Evolutionary conservation across 2,113 vertebrate species (phyloP), one percentile per base, ranked within the genome.

Genomic region (Rissa tridactyla): DNA sequence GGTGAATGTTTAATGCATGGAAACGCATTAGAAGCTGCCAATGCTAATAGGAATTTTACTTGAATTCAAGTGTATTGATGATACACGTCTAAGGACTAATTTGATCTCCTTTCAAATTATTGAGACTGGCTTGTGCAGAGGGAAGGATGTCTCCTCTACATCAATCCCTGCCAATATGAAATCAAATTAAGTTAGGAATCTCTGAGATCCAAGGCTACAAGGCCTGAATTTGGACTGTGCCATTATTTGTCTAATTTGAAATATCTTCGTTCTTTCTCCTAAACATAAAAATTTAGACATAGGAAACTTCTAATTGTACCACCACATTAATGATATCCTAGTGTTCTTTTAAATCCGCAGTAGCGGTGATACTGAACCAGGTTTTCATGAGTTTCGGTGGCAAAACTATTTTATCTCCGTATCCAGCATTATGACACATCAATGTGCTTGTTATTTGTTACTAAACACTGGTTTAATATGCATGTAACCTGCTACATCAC

Each of bases 381-480:
- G 4, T 29, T 65, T 22, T 30, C 21, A 4, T 22, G 25, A 38
- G 23, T 15, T 88, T 77, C 36, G 44, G 36, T 46, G n/a, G 22
- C 38, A 73, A 44, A 86, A 69, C 3, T 7, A 25, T 85, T 83
- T 83, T 40, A 19, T 80, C 22, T 54, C 26, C 22, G 12, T 64
- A 47, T 66, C 38, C 36, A 68, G 25, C 11, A 9, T 16, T 46
- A 6, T n/a, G n/a, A 25, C 20, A 71, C n/a, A 30, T 32, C 29
- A 42, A 1, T 11, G 13, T 13, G 22, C 14, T 78, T 0, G 0
- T 12, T 38, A 23, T 18, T 87, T 60, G 13, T 42, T 69, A 16
- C 11, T 49, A 3, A 54, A 34, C 6, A 4, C 6, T 57, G 47
- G 6, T 49, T 69, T 69, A 52, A 55, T 29, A 8, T 11, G 11